Percentiles rank a stretch among this genome's conserved stretches.
Evolutionary conservation across 2,797 vertebrate species (phyloP).

Genomic region (Myripristis jacobus): DNA sequence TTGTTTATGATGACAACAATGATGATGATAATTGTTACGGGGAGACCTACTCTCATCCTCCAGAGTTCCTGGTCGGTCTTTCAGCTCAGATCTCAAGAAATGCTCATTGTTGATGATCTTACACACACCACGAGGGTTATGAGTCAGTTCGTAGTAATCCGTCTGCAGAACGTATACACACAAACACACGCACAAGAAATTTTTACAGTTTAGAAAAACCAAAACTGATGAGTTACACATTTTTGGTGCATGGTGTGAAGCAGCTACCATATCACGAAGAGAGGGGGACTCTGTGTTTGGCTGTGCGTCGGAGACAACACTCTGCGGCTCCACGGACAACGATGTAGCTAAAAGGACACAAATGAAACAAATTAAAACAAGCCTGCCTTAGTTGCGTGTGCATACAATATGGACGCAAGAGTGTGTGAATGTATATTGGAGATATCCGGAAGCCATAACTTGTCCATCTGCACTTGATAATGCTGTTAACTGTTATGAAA

Average conservation of each 20-base stretch:
- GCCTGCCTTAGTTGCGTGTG: not conserved
- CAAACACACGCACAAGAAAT: not conserved
- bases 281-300: rapidly evolving
- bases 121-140: slow-evolving; percentile 80
- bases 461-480: no score
- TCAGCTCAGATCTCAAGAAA: rapidly evolving
- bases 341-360: slow-evolving; percentile 22
- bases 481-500: not conserved
- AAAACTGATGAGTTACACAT: not conserved
- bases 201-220: not conserved
- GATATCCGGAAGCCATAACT: no score
- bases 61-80: slow-evolving; percentile 29
- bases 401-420: not conserved
- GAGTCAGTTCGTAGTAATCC: slow-evolving; percentile 66
- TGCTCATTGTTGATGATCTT: slow-evolving; percentile 73
- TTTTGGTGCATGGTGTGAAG: slow-evolving; percentile 1
- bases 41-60: slow-evolving; percentile 68
- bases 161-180: slow-evolving; percentile 34
- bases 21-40: no score
- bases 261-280: slow-evolving; percentile 45
- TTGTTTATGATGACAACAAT: no score
- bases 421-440: no score
- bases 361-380: not conserved
- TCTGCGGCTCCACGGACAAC: not conserved
- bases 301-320: slow-evolving; percentile 34